Evolutionary conservation across 2,888 invertebrate species (phyloP).

Genomic region (Chrysomela aeneicollis): DNA sequence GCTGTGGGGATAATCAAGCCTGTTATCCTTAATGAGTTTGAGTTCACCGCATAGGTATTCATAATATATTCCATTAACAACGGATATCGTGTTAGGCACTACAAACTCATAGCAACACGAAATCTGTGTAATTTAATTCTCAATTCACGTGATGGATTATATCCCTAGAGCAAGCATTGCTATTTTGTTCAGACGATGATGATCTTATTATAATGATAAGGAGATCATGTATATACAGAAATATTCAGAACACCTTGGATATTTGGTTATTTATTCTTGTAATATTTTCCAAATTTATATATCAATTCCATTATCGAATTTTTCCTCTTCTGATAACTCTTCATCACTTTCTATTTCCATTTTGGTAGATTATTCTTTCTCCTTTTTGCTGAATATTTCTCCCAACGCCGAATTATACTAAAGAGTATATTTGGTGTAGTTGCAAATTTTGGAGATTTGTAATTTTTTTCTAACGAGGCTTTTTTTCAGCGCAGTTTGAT

Average conservation of each 20-base stretch:
- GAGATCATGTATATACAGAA: no score
- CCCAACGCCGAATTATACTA: slow-evolving; percentile 66
- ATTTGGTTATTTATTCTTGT: no score
- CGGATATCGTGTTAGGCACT: background rate
- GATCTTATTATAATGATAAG: no score
- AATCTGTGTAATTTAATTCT: background rate
- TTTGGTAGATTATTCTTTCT: slow-evolving; percentile 36
- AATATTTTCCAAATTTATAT: background rate
- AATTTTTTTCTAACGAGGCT: no score
- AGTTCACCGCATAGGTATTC: background rate
- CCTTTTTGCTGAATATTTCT: slow-evolving; percentile 62
- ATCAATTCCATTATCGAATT: slow-evolving; percentile 16
- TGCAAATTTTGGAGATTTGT: no score
- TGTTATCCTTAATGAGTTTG: no score
- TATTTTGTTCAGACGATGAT: no score
- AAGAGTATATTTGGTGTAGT: slow-evolving; percentile 88
- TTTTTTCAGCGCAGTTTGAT: no score
- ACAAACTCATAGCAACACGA: background rate
- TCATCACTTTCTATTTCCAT: slow-evolving; percentile 28
- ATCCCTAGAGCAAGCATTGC: background rate
- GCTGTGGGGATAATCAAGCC: background rate
- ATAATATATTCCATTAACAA: background rate
- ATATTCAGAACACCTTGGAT: no score
- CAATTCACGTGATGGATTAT: background rate
- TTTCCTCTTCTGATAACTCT: slow-evolving; percentile 16